Conservation (phyloP, 2,888 invertebrate genomes). For the Mimas tiliae region DNA sequence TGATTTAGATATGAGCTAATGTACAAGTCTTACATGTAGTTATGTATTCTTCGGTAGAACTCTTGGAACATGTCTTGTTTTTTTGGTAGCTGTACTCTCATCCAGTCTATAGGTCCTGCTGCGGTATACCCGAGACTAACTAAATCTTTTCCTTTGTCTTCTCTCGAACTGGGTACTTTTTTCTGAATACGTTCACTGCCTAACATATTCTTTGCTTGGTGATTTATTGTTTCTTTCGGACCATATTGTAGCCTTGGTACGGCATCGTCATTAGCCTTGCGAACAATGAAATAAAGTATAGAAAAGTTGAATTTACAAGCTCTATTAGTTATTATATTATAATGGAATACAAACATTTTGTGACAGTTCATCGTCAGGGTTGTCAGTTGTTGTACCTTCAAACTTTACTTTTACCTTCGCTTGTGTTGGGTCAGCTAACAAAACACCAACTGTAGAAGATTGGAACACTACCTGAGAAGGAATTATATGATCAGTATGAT, state of each 20-base stretch:
- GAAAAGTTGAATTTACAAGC: neutral
- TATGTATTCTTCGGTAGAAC: constrained; percentile 86
- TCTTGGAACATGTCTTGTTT: constrained; percentile 88
- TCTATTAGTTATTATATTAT: neutral
- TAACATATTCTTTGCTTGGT: constrained; percentile 35
- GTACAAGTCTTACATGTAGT: constrained; percentile 83
- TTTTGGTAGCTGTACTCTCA: constrained; percentile 85
- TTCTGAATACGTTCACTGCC: constrained; percentile 41
- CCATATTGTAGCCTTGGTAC: constrained; percentile 57
- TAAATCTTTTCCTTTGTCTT: constrained; percentile 76
- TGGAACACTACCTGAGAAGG: constrained; percentile 87
- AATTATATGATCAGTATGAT: constrained; percentile 2
- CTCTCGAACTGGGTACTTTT: constrained; percentile 46
- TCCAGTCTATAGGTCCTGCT: constrained; percentile 86
- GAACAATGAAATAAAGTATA: neutral
- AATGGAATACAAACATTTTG: constrained; percentile 38
- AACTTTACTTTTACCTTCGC: constrained; percentile 86
- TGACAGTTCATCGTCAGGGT: constrained; percentile 54
- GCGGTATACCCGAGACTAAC: constrained; percentile 84
- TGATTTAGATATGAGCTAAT: constrained; percentile 22
- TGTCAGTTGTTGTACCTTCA: constrained; percentile 66
- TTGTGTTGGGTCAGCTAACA: constrained; percentile 87
- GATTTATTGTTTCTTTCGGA: constrained; percentile 45
- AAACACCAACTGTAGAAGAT: constrained; percentile 87
- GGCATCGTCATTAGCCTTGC: constrained; percentile 47